phyloP scores from a whole-genome alignment of 2,113 vertebrate genomes.

The Taurulus bubalis region DNA sequence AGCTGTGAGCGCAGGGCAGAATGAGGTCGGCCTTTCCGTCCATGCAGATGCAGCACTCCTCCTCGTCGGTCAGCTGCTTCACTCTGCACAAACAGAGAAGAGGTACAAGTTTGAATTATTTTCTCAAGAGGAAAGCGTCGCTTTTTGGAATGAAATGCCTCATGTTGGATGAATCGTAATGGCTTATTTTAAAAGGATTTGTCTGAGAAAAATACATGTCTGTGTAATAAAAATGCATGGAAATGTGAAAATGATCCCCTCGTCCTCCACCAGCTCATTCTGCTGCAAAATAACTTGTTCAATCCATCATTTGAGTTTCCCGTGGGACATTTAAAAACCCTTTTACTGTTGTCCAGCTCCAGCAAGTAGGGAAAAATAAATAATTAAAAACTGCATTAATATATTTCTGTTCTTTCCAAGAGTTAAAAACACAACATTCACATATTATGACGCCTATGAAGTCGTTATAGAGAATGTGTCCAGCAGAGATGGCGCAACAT shows the following conservation, averaged over 20 bases:
- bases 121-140: too few relatives aligned
- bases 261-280: neutral
- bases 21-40: conserved; percentile 95
- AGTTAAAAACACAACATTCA: too few relatives aligned
- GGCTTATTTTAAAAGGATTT: neutral
- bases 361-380: neutral
- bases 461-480: too few relatives aligned
- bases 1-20: conserved; percentile 95
- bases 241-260: neutral
- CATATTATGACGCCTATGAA: too few relatives aligned
- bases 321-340: neutral
- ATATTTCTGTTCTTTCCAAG: too few relatives aligned
- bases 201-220: neutral
- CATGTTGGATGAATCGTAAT: neutral
- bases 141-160: neutral
- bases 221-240: conserved; percentile 7
- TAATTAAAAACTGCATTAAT: too few relatives aligned
- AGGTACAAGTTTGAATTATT: neutral
- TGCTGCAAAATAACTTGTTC: neutral
- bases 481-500: too few relatives aligned
- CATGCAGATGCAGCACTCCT: conserved; percentile 99
- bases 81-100: conserved; percentile 82
- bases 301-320: neutral
- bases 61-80: conserved; percentile 95
- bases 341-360: neutral